Evolutionary conservation across 2,113 vertebrate species (phyloP).

Genomic region (Guaruba guarouba): DNA sequence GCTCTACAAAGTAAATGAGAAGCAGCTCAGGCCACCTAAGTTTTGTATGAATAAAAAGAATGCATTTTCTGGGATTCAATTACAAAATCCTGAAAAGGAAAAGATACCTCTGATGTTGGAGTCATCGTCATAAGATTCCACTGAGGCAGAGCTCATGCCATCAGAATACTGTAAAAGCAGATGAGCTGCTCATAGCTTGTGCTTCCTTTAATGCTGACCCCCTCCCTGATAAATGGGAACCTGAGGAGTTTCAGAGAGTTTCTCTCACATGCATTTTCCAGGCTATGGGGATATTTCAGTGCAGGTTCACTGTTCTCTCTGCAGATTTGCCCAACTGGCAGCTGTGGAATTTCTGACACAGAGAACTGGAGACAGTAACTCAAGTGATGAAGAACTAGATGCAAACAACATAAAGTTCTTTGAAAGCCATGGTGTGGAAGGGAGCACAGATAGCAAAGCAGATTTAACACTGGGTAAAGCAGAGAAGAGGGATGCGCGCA

Average conservation of each 20-base stretch:
- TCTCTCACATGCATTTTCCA: neutral
- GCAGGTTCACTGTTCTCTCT: neutral
- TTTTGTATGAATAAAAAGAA: neutral
- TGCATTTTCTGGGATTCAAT: neutral
- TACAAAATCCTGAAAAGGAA: neutral
- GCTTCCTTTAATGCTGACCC: neutral
- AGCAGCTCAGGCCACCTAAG: neutral
- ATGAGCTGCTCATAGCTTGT: neutral
- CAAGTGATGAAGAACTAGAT: conserved; percentile 68
- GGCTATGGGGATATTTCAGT: neutral
- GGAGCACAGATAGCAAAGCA: conserved; percentile 74
- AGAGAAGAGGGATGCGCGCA: conserved; percentile 69
- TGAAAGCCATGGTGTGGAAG: conserved; percentile 74
- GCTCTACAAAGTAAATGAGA: neutral
- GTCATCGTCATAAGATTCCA: neutral
- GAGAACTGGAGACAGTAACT: conserved; percentile 55
- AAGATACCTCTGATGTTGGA: neutral
- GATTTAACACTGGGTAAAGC: conserved; percentile 57
- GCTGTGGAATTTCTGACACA: conserved; percentile 73
- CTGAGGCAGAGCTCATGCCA: neutral
- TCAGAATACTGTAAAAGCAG: neutral
- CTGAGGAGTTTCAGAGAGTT: neutral
- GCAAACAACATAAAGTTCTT: conserved; percentile 66
- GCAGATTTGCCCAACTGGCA: conserved; percentile 76
- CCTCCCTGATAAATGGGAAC: neutral